Conservation (phyloP, 2,797 vertebrate species). For the Fratercula arctica region DNA sequence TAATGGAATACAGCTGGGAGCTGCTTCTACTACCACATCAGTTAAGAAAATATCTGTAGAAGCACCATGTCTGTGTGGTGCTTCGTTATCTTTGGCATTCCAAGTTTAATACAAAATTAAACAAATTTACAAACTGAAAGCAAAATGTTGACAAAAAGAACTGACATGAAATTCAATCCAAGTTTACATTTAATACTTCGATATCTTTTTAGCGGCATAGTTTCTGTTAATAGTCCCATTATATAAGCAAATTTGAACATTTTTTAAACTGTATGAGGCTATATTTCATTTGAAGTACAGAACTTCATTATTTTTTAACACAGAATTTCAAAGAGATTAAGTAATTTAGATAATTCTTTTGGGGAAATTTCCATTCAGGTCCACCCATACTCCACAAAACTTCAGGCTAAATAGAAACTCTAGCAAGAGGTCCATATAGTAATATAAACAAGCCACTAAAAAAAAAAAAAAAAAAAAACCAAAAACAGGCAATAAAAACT, state of each 20-base stretch:
- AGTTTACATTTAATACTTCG: not conserved
- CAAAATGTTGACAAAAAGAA: not conserved
- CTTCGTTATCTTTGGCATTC: not conserved
- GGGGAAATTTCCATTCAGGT: not conserved
- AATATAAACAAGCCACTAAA: not conserved
- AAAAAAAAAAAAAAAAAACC: not conserved
- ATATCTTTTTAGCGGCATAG: not conserved
- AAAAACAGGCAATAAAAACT: not conserved
- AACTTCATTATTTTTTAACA: not conserved
- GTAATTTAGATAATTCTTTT: not conserved
- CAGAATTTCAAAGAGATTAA: not conserved
- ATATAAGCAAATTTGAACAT: not conserved
- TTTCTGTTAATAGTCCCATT: not conserved
- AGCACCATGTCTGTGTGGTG: not conserved
- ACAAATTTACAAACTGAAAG: not conserved
- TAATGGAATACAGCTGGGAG: not conserved
- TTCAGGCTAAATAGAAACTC: not conserved
- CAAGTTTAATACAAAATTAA: not conserved
- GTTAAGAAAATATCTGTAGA: not conserved
- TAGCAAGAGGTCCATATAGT: not conserved
- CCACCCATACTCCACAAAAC: not conserved
- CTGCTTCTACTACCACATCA: not conserved
- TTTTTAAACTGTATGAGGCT: not conserved
- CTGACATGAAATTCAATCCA: not conserved
- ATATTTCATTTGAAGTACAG: not conserved